These are phyloP conservation scores for Diadromus collaris DNA, from an alignment of 2,888 invertebrate species.

Conservation along the genomic window DNA sequence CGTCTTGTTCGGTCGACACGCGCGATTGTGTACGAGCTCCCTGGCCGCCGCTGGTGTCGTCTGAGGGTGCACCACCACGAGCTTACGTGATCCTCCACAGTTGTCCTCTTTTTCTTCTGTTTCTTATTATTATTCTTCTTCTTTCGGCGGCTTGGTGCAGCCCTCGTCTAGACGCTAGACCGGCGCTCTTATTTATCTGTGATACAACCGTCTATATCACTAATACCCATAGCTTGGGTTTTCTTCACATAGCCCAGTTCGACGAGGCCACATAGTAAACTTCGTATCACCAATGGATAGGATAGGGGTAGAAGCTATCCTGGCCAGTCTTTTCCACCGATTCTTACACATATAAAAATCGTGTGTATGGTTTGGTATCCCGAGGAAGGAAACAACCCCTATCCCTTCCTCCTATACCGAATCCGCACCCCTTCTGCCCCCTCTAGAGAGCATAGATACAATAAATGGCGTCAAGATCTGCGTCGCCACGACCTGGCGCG, in stretches of 20 bases:
- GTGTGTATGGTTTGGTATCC: constrained; percentile 12
- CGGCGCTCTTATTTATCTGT: constrained; percentile 29
- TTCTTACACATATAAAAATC: constrained; percentile 12
- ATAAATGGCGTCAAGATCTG: constrained; percentile 76
- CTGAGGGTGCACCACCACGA: constrained; percentile 46
- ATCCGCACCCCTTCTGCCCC: constrained; percentile 29
- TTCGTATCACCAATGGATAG: constrained; percentile 29
- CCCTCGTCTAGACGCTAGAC: constrained; percentile 54
- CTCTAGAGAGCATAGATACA: constrained; percentile 62
- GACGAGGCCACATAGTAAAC: constrained; percentile 25
- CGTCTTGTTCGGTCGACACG: constrained; percentile 52
- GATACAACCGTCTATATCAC: constrained; percentile 34
- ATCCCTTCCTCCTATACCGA: constrained; percentile 48
- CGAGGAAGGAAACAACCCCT: constrained; percentile 41
- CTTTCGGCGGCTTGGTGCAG: constrained; percentile 40
- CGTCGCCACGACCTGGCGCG: constrained; percentile 74
- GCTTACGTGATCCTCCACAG: constrained; percentile 13
- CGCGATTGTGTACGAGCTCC: constrained; percentile 37
- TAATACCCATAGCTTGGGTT: neutral
- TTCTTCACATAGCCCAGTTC: constrained; percentile 38
- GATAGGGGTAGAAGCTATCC: constrained; percentile 2
- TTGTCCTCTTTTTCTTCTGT: constrained; percentile 27
- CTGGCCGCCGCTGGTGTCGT: constrained; percentile 7
- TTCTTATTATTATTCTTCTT: constrained; percentile 24
- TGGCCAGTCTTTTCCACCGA: constrained; percentile 1